Conservation (phyloP, 2,113 vertebrate genomes). For the Albula goreensis region DNA sequence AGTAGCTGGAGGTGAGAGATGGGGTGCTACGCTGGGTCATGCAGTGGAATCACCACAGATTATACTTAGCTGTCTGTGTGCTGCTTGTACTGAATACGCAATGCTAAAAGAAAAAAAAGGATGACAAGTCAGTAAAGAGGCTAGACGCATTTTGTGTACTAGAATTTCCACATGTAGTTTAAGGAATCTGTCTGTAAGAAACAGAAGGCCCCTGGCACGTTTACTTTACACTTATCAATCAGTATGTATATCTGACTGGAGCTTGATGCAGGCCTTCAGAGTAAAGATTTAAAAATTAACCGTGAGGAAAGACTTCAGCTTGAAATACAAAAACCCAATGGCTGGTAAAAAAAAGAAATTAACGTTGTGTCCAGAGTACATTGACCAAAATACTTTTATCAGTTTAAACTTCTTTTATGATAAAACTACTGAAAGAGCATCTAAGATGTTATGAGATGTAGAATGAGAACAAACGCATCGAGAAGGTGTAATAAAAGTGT, state of each 20-base stretch:
- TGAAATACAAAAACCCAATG: neutral
- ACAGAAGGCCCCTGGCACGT: neutral
- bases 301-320: neutral
- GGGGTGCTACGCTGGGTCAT: neutral
- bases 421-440: neutral
- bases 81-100: neutral
- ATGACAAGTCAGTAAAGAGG: neutral
- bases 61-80: neutral
- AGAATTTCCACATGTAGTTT: neutral
- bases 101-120: neutral
- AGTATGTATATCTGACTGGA: neutral
- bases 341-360: neutral
- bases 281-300: neutral
- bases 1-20: neutral
- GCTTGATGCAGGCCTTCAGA: neutral
- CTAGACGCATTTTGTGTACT: neutral
- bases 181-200: neutral
- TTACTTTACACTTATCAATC: neutral
- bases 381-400: neutral
- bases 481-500: too few species aligned
- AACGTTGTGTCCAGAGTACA: neutral
- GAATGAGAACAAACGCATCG: too few species aligned
- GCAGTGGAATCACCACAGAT: neutral
- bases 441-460: neutral
- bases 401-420: neutral